Base-by-base conservation (phyloP, 1,140 invertebrate species). In the Cherax quadricarinatus region DNA sequence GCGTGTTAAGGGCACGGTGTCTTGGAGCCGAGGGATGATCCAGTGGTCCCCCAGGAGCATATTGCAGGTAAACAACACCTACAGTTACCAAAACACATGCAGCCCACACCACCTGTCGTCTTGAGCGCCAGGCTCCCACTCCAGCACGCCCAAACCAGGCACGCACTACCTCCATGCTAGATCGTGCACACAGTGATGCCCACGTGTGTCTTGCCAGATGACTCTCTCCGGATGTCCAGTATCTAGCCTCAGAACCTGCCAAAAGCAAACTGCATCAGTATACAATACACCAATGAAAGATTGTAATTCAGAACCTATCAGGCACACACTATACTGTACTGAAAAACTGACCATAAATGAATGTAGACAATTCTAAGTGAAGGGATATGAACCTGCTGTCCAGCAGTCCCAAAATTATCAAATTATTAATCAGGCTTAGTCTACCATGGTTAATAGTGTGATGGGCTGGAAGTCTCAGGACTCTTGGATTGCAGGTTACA, bases 61-160 rank as follows among this genome's bases (percentile, higher is more conserved):
- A 92, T 66, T 92, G 91, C 14, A 92, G 81, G 62, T 92, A 92
- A 16, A 92, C 49, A 14, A 92, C 81, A 7, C 91, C 86, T 18
- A 92, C 86, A 30, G 82, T 92, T 14, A 92, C 91, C 66, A 92
- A 85, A 4, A 92, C 86, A 78, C 91, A 88, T 18, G 80, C 86
- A 18, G 79, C 91, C 91, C 91, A 92, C 21, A 88, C 91, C 80
- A 92, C 91, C 30, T 92, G 91, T 21, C 81, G 30, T 30, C 86
- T 62, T 53, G 91, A 87, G 4, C 91, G 86, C 91, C 91, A 88
- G 7, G 86, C 91, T 21, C 86, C 91, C 57, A 92, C 86, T 14
- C 91, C 91, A 53, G 86, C 91, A 73, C 86, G 91, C 16, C 86
- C 86, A 62, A 92, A 88, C 91, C 91, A 92, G 7, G 91, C 91